Evolutionary conservation across 1,140 invertebrate genomes (phyloP).

Genomic region (Penaeus indicus): DNA sequence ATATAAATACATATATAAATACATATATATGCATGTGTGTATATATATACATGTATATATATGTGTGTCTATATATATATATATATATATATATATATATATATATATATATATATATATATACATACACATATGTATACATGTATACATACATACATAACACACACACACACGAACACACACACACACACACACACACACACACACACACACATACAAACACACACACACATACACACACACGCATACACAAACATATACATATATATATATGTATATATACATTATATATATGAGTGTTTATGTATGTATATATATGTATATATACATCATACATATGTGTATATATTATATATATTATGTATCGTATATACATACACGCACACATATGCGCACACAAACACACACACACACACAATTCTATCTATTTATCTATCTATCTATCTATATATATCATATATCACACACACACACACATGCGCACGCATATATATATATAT

Average conservation of each 20-base stretch:
- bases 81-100: not conserved
- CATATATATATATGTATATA: not conserved
- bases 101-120: not conserved
- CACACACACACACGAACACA: too few species aligned
- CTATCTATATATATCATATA: not conserved
- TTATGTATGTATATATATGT: slow-evolving; percentile 33
- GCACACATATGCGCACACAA: too few species aligned
- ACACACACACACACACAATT: too few species aligned
- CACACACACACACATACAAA: not conserved
- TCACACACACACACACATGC: too few species aligned
- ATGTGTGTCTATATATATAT: not conserved
- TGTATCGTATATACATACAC: not conserved
- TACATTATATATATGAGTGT: not conserved
- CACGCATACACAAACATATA: not conserved
- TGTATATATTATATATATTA: slow-evolving; percentile 50
- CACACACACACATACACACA: too few species aligned
- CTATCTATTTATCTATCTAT: not conserved
- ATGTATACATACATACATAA: not conserved
- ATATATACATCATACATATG: slow-evolving; percentile 48
- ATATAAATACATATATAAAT: too few species aligned
- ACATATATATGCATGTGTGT: too few species aligned
- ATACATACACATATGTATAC: not conserved
- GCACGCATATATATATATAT: not conserved
- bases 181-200: not conserved
- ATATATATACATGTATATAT: not conserved